phyloP scores from a whole-genome alignment of 2,888 invertebrate species.

The Ochropleura plecta region DNA sequence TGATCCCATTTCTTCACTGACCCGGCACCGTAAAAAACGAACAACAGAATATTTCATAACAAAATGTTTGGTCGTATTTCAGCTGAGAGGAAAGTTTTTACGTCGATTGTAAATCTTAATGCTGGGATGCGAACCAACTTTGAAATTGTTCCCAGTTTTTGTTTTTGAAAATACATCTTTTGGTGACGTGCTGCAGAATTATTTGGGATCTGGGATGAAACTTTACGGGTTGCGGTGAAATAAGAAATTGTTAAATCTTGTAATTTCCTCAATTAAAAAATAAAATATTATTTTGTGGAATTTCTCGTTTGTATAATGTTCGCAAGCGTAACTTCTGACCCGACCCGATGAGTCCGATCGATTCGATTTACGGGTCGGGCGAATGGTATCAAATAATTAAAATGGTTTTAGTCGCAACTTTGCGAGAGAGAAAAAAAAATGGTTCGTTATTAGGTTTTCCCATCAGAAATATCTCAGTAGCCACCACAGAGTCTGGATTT shows the following conservation, averaged over 20 bases:
- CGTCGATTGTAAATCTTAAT: constrained; percentile 58
- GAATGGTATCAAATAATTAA: too few relatives aligned
- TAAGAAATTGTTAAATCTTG: neutral
- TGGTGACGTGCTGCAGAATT: constrained; percentile 9
- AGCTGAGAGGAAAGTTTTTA: constrained; percentile 49
- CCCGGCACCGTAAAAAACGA: constrained; percentile 5
- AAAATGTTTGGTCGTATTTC: constrained; percentile 47
- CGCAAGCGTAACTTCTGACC: too few relatives aligned
- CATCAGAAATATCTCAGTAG: too few relatives aligned
- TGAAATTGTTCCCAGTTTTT: constrained; percentile 41
- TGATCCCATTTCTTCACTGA: neutral
- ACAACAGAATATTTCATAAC: constrained; percentile 14
- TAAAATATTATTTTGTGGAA: too few relatives aligned
- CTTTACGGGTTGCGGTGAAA: neutral
- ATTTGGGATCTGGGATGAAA: constrained; percentile 15
- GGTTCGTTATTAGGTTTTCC: too few relatives aligned
- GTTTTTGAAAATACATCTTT: constrained; percentile 34
- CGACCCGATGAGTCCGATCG: too few relatives aligned
- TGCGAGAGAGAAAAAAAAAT: too few relatives aligned
- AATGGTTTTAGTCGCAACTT: too few relatives aligned
- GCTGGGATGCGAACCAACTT: constrained; percentile 28
- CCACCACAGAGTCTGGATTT: too few relatives aligned
- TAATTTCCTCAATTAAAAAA: neutral
- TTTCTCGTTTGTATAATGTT: too few relatives aligned
- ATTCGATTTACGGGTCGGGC: too few relatives aligned